phyloP scores from a whole-genome alignment of 1,140 invertebrate species.

The Patella vulgata region DNA sequence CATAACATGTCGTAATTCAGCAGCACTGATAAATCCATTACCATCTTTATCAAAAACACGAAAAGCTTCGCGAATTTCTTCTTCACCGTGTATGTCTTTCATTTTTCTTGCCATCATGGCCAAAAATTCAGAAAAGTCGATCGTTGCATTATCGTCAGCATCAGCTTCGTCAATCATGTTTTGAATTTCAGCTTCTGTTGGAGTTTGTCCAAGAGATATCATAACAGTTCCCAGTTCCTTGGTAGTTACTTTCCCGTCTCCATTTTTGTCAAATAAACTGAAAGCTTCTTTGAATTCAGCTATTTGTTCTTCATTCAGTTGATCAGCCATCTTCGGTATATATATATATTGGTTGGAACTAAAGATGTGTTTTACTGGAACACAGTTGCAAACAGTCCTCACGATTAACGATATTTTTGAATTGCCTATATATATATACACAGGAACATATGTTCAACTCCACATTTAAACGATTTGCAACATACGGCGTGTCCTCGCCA shows the following conservation, averaged over 20 bases:
- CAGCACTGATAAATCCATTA: constrained; percentile 77
- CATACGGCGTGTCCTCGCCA: too few relatives aligned
- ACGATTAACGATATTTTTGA: too few relatives aligned
- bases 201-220: constrained; percentile 98
- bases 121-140: constrained; percentile 94
- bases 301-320: constrained; percentile 58
- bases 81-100: constrained; percentile 99
- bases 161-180: constrained; percentile 99
- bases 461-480: too few relatives aligned
- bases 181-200: constrained; percentile 98
- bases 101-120: constrained; percentile 91
- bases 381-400: too few relatives aligned
- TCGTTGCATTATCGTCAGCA: constrained; percentile 99
- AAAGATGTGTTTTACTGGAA: too few relatives aligned
- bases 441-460: too few relatives aligned
- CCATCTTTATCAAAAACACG: constrained; percentile 98
- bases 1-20: constrained; percentile 76
- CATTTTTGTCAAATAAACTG: constrained; percentile 69
- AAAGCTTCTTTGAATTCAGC: constrained; percentile 30
- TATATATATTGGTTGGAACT: too few relatives aligned
- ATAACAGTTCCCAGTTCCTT: constrained; percentile 99
- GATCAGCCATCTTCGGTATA: not conserved
- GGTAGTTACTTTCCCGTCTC: constrained; percentile 99
- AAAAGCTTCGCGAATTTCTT: constrained; percentile 94
- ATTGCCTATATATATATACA: too few relatives aligned